Base-by-base conservation (phyloP, 2,888 invertebrate species). In the Druceiella hillmani region DNA sequence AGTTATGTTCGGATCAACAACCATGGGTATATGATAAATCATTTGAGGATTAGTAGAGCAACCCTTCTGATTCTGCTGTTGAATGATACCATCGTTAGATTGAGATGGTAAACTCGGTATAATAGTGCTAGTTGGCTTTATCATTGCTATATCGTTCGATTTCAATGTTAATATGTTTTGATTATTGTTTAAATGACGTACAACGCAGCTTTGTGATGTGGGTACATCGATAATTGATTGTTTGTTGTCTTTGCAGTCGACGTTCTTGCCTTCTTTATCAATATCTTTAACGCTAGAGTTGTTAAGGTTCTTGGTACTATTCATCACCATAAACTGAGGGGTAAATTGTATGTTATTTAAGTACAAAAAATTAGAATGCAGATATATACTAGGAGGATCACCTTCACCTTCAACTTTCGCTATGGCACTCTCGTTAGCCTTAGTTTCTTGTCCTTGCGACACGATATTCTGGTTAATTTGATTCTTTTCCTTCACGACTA, bases 401-500 rank as follows among this genome's bases (percentile, higher is more conserved):
- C 50, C 52, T 42, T 49, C 3, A 15, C 61, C 63, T 10, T 66
- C 64, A 9, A 20, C 20, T 13, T 36, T 33, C 12, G 40, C 36
- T 20, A 32, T 22, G 40, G 56, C 55, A 10, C 47, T 17, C 16
- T 17, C 51, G 43, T 58, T 64, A 27, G 55, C 57, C 45, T 62
- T 64, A 27, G 64, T 50, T 38, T 67, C 64, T 52, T 66, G 64
- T 43, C 69, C 66, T 51, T 68, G 67, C 36, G n/a, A n/a, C n/a
- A n/a, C n/a, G n/a, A n/a, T n/a, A n/a, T n/a, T n/a, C n/a, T 54
- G 55, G 7, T 59, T 64, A 16, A 62, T 61, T 54, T 66, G 66
- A 37, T 62, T 62, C 51, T 72, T 72, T 63, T 72, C 70, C 64
- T 72, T 73, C 59, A 73, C 69, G 59, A 72, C 70, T 59, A 72